A percentile compares a stretch with the other conserved stretches of the same genome.
These are phyloP conservation scores for Halocaridina rubra DNA, from an alignment of 2,888 invertebrate genomes.

Conservation along the genomic window DNA sequence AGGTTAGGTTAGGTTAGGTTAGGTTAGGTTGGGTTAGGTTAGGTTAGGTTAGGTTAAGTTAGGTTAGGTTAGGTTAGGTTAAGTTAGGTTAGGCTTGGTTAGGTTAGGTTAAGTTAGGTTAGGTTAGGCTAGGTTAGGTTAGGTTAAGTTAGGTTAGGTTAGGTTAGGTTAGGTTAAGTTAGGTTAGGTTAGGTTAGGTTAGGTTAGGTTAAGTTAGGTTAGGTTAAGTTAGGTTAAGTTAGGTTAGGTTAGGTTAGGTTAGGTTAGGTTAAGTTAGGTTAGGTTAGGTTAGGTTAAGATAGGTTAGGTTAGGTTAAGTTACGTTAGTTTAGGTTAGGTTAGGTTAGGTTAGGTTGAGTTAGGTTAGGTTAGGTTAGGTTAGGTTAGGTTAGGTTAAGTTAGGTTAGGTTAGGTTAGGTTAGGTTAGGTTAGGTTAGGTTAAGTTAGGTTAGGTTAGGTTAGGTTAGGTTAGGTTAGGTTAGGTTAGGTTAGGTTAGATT, in stretches of 20 bases:
- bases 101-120: too few species aligned
- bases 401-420: background rate
- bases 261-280: background rate
- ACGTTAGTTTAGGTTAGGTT: constrained; percentile 10
- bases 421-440: background rate
- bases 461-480: background rate
- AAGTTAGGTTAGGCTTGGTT: too few species aligned
- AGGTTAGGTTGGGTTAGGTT: too few species aligned
- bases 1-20: too few species aligned
- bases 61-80: too few species aligned
- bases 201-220: constrained; percentile 1
- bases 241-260: constrained; percentile 13
- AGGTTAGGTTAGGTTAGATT: background rate
- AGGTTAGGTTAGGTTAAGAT: background rate
- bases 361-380: background rate
- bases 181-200: constrained; percentile 1
- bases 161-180: background rate
- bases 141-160: background rate
- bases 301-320: constrained; percentile 22
- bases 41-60: too few species aligned
- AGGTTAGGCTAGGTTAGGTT: constrained; percentile 20
- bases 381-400: background rate
- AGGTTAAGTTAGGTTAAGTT: constrained; percentile 13
- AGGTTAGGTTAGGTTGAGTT: background rate
- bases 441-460: background rate